A percentile compares a stretch with the other conserved stretches of the same genome.
Evolutionary conservation across 2,888 invertebrate species (phyloP).

Genomic region (Lycaena phlaeas): DNA sequence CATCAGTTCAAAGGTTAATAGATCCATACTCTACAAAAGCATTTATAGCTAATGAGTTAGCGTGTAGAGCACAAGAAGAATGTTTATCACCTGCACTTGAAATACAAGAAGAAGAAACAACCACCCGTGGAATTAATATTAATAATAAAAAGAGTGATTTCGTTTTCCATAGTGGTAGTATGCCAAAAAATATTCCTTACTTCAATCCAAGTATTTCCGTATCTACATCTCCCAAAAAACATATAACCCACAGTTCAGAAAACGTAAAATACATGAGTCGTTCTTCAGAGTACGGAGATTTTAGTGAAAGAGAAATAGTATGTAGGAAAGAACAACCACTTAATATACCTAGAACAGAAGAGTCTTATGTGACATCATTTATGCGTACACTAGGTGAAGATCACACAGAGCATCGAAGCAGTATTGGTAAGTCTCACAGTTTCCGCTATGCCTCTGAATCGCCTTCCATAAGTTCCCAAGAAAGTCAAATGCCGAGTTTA

Average conservation of each 20-base stretch:
- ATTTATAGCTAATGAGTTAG: slow-evolving; percentile 53
- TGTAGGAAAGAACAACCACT: slow-evolving; percentile 42
- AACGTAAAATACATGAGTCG: slow-evolving; percentile 47
- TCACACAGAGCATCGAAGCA: slow-evolving; percentile 62
- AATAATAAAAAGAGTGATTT: slow-evolving; percentile 47
- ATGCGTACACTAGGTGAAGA: slow-evolving; percentile 59
- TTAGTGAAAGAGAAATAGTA: slow-evolving; percentile 41
- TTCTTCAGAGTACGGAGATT: slow-evolving; percentile 51
- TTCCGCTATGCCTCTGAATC: slow-evolving; percentile 76
- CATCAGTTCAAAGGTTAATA: slow-evolving; percentile 47
- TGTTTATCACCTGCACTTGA: slow-evolving; percentile 36
- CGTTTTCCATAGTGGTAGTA: slow-evolving; percentile 53
- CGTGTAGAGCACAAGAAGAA: slow-evolving; percentile 40
- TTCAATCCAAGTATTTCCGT: slow-evolving; percentile 46
- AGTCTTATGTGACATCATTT: slow-evolving; percentile 46
- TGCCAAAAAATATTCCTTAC: slow-evolving; percentile 60
- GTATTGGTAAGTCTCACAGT: slow-evolving; percentile 81
- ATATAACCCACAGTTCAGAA: slow-evolving; percentile 52
- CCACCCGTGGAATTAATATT: slow-evolving; percentile 45
- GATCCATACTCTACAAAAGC: slow-evolving; percentile 56
- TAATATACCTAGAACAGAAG: slow-evolving; percentile 42
- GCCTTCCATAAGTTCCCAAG: slow-evolving; percentile 59
- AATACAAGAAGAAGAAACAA: slow-evolving; percentile 49
- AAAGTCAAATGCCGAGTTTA: slow-evolving; percentile 65
- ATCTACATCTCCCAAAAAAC: slow-evolving; percentile 57